Evolutionary conservation across 2,888 invertebrate genomes (phyloP).

Genomic region (Ectemnius cavifrons): DNA sequence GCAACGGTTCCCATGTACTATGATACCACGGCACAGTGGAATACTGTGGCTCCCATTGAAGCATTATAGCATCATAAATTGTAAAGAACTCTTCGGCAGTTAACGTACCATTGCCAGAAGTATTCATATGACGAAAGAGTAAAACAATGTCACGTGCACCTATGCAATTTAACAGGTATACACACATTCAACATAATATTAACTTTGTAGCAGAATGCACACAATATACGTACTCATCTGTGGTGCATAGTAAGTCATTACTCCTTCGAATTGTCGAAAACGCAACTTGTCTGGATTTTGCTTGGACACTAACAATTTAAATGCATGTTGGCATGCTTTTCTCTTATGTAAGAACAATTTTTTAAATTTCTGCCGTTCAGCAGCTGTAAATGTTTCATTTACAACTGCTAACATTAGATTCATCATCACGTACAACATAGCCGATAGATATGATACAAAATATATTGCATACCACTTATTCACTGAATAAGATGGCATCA

Average conservation of each 20-base stretch:
- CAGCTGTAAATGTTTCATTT: conserved; percentile 92
- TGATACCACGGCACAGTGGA: conserved; percentile 87
- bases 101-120: conserved; percentile 83
- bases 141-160: conserved; percentile 86
- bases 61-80: conserved; percentile 85
- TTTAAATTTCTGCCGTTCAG: conserved; percentile 91
- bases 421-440: conserved; percentile 92
- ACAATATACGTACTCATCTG: conserved; percentile 81
- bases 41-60: conserved; percentile 87
- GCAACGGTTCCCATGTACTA: conserved; percentile 81
- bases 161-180: conserved; percentile 71
- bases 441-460: conserved; percentile 91
- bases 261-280: conserved; percentile 88
- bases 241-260: conserved; percentile 88
- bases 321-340: conserved; percentile 89
- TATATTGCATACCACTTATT: conserved; percentile 91
- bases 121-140: conserved; percentile 89
- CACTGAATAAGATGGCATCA: conserved; percentile 93
- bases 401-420: conserved; percentile 95
- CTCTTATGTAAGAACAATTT: conserved; percentile 90
- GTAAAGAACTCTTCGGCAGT: conserved; percentile 86
- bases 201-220: conserved; percentile 3
- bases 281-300: conserved; percentile 84
- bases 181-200: not conserved
- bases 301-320: conserved; percentile 88